These are phyloP conservation scores for Steinernema feltiae DNA, from an alignment of 1,140 invertebrate genomes.

Conservation along the genomic window DNA sequence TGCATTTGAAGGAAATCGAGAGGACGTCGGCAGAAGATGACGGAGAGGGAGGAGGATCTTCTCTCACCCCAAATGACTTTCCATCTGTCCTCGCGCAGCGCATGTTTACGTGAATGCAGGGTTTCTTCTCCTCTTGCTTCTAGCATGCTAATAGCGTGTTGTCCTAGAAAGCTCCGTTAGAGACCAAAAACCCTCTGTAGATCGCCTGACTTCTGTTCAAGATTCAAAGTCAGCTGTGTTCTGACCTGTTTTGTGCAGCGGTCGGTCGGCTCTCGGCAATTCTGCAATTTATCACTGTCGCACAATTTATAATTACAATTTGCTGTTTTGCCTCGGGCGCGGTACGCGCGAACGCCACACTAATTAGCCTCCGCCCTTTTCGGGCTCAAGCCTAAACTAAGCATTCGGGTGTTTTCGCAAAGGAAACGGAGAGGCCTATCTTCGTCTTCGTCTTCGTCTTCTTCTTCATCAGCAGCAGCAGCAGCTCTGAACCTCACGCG, in stretches of 20 bases:
- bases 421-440: neutral
- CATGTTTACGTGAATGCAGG: neutral
- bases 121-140: neutral
- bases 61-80: too few species aligned
- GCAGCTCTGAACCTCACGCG: too few species aligned
- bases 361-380: conserved; percentile 9
- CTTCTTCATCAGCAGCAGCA: too few species aligned
- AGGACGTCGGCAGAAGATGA: too few species aligned
- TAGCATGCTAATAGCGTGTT: too few species aligned
- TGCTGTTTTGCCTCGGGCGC: neutral
- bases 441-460: neutral
- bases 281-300: conserved; percentile 1
- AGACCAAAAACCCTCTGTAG: neutral
- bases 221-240: neutral
- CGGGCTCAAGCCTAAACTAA: conserved; percentile 1
- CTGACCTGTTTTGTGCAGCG: neutral
- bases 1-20: neutral
- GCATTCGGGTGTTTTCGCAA: conserved; percentile 6
- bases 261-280: neutral
- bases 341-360: conserved; percentile 7
- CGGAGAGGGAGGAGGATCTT: too few species aligned
- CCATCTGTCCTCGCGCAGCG: too few species aligned
- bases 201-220: too few species aligned
- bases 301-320: conserved; percentile 14
- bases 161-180: neutral